A percentile compares a stretch with the other conserved stretches of the same genome.
Conservation (phyloP, 1,140 invertebrate genomes). For the Drosophila kikkawai region DNA sequence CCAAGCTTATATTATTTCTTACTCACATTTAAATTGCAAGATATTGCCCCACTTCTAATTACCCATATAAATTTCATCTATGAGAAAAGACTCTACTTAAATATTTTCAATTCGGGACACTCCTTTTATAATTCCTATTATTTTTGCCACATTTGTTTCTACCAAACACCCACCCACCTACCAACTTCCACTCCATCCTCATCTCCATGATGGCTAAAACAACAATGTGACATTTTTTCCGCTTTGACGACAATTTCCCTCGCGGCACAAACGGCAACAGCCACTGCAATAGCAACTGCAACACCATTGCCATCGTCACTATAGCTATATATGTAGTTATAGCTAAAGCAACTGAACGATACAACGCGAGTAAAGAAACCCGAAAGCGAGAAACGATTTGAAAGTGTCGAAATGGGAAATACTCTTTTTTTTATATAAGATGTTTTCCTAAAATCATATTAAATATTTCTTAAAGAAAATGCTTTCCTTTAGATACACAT, state of each 20-base stretch:
- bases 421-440: neutral
- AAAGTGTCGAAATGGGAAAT: neutral
- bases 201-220: slow-evolving; percentile 66
- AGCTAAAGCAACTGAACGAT: slow-evolving; percentile 53
- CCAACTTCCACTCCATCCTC: slow-evolving; percentile 12
- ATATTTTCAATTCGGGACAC: neutral
- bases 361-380: slow-evolving; percentile 43
- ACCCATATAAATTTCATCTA: neutral
- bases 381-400: neutral
- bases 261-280: slow-evolving; percentile 69
- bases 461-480: neutral
- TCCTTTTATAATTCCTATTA: neutral
- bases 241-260: slow-evolving; percentile 82
- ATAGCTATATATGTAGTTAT: slow-evolving; percentile 25
- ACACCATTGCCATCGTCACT: slow-evolving; percentile 49
- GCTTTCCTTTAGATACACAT: too few relatives aligned
- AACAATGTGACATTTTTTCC: slow-evolving; percentile 81
- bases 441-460: neutral
- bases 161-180: neutral
- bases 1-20: too few relatives aligned
- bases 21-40: too few relatives aligned
- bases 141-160: neutral
- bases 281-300: slow-evolving; percentile 35
- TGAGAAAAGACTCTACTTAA: too few relatives aligned
- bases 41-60: too few relatives aligned